Conservation (phyloP, 1,140 invertebrate species). For the Drosophila nebulosa region DNA sequence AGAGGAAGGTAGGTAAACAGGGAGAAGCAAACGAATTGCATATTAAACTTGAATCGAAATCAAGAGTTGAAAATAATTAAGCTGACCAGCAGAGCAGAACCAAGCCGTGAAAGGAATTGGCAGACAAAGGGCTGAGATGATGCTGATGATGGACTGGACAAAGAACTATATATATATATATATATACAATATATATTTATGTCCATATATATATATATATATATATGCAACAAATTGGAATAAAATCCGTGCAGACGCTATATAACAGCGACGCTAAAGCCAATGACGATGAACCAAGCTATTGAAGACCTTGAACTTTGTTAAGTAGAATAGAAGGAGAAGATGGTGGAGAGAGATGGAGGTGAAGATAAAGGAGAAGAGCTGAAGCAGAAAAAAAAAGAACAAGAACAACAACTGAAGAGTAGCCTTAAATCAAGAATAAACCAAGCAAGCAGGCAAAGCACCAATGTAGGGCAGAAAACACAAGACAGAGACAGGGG, state of each 20-base stretch:
- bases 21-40: constrained; percentile 14
- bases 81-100: constrained; percentile 61
- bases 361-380: constrained; percentile 27
- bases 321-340: constrained; percentile 17
- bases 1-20: too few relatives aligned
- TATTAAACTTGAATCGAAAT: constrained; percentile 45
- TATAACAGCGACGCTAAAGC: constrained; percentile 5
- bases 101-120: constrained; percentile 22
- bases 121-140: constrained; percentile 45
- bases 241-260: constrained; percentile 42
- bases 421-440: constrained; percentile 46
- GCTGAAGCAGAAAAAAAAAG: too few relatives aligned
- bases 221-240: constrained; percentile 30
- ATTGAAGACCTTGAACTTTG: constrained; percentile 68
- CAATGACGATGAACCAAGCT: constrained; percentile 28
- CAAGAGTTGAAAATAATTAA: constrained; percentile 66
- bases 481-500: not conserved
- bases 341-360: not conserved
- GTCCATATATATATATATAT: not conserved
- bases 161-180: constrained; percentile 20
- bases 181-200: not conserved
- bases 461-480: constrained; percentile 56
- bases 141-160: constrained; percentile 9
- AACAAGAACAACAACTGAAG: constrained; percentile 32
- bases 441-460: not conserved